Conservation (phyloP, 2,888 invertebrate species). For the Melolontha melolontha region DNA sequence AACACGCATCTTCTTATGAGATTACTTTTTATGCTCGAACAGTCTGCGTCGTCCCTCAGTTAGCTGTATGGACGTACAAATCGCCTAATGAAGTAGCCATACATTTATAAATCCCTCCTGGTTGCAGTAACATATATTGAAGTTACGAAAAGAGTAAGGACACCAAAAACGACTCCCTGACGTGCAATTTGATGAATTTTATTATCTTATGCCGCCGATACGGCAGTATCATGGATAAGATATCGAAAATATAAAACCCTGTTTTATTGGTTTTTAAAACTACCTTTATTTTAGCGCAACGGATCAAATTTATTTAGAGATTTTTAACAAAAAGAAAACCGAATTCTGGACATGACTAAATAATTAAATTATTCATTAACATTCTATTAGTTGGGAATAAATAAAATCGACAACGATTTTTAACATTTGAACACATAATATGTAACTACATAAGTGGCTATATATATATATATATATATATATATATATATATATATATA, state of each 20-base stretch:
- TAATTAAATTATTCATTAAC: neutral
- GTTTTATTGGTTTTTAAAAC: slow-evolving; percentile 29
- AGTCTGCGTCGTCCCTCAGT: slow-evolving; percentile 3
- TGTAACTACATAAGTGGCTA: too few species aligned
- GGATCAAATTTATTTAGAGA: too few species aligned
- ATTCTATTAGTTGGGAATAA: too few species aligned
- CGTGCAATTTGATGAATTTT: slow-evolving; percentile 52
- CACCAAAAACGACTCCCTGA: slow-evolving; percentile 50
- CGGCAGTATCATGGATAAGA: slow-evolving; percentile 26
- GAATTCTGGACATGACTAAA: neutral
- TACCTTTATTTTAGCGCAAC: slow-evolving; percentile 11
- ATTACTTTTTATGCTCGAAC: slow-evolving; percentile 37
- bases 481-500: too few species aligned
- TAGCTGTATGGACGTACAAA: slow-evolving; percentile 24
- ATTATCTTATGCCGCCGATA: slow-evolving; percentile 47
- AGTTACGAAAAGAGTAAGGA: slow-evolving; percentile 30
- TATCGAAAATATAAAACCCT: slow-evolving; percentile 26
- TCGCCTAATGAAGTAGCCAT: slow-evolving; percentile 39
- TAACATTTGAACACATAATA: too few species aligned
- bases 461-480: too few species aligned
- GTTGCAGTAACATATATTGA: slow-evolving; percentile 22
- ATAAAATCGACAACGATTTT: too few species aligned
- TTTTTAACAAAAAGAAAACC: neutral
- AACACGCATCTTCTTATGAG: slow-evolving; percentile 7
- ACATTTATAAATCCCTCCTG: slow-evolving; percentile 39